A percentile compares a stretch with the other conserved stretches of the same genome.
These are phyloP conservation scores for Slavum lentiscoides DNA, from an alignment of 2,888 invertebrate species.

Conservation along the genomic window DNA sequence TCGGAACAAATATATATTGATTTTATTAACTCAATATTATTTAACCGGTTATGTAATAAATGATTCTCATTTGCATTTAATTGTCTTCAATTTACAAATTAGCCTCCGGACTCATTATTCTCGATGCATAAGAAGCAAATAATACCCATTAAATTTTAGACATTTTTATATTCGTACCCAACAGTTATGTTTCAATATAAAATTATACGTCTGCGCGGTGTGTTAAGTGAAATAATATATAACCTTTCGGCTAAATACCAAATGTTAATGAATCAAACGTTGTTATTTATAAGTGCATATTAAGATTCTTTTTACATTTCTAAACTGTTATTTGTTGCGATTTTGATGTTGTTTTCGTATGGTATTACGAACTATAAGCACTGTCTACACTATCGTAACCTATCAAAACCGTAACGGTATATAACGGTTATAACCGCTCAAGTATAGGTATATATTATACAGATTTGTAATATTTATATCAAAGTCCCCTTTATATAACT, in stretches of 20 bases:
- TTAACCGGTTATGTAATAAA: conserved; percentile 37
- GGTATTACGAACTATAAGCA: no score
- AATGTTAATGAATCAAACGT: no score
- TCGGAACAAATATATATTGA: conserved; percentile 15
- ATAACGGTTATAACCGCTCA: no score
- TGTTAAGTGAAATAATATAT: neutral
- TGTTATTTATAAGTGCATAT: no score
- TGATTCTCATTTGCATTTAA: conserved; percentile 42
- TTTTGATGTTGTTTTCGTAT: no score
- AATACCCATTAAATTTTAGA: conserved; percentile 10
- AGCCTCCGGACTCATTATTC: conserved; percentile 23
- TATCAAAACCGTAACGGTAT: no score
- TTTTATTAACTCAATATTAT: conserved; percentile 23
- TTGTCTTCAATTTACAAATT: conserved; percentile 14
- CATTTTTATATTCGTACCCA: neutral
- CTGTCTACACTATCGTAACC: no score
- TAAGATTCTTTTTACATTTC: no score
- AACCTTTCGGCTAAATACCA: neutral
- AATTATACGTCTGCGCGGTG: neutral
- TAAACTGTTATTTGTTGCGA: no score
- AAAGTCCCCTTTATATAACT: no score
- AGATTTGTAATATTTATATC: no score
- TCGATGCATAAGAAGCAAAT: neutral
- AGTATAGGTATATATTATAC: no score
- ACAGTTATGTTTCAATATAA: neutral